These are phyloP conservation scores for Andrena bicolor DNA, from an alignment of 2,888 invertebrate species.

Conservation along the genomic window DNA sequence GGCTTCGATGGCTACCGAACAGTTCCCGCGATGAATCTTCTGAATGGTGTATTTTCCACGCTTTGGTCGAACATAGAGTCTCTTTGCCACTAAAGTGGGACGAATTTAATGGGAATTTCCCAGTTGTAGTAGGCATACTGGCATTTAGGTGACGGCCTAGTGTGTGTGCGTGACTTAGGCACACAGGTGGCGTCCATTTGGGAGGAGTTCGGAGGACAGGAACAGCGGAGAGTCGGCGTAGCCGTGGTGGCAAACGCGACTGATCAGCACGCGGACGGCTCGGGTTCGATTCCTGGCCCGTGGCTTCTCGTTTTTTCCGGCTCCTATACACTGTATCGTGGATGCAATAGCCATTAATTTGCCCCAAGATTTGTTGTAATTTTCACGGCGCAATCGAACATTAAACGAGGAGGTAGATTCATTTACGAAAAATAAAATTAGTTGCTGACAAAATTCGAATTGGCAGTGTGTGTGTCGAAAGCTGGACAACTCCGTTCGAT, in stretches of 20 bases:
- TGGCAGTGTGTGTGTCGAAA: conserved; percentile 4
- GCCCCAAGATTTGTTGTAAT: background rate
- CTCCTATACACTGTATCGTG: no score
- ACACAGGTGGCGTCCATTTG: no score
- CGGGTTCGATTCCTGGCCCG: no score
- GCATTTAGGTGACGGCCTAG: no score
- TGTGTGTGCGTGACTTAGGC: no score
- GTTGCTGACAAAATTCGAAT: background rate
- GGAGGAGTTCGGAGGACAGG: no score
- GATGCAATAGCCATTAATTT: background rate
- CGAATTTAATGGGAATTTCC: background rate
- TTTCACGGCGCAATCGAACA: background rate
- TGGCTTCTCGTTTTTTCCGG: no score
- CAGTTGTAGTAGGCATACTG: no score
- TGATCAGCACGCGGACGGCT: no score
- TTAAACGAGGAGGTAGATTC: background rate
- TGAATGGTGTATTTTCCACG: conserved; percentile 17
- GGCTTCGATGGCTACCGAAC: conserved; percentile 18
- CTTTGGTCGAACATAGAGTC: background rate
- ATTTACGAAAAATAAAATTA: background rate
- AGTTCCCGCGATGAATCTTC: conserved; percentile 13
- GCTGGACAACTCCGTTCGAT: conserved; percentile 6
- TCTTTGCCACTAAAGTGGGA: background rate
- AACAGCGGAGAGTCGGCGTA: no score
- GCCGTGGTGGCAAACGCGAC: no score